Evolutionary conservation across 1,140 invertebrate species (phyloP).

Genomic region (Apolygus lucorum): DNA sequence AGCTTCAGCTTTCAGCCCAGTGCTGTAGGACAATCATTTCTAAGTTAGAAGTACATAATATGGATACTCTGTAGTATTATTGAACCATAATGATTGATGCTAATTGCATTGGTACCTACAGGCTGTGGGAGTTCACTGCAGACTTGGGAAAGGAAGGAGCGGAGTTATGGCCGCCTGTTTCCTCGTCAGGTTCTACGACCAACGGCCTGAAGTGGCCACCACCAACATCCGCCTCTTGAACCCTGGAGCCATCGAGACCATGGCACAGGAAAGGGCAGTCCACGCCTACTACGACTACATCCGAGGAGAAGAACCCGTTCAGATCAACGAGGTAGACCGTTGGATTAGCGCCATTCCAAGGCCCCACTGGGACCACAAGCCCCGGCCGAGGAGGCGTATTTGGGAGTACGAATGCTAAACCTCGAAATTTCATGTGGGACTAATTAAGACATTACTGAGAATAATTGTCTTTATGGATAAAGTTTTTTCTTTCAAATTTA

Average conservation of each 20-base stretch:
- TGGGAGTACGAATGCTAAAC: background rate
- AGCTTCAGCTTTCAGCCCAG: too few species aligned
- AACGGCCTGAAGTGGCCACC: slow-evolving; percentile 53
- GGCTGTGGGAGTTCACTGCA: slow-evolving; percentile 58
- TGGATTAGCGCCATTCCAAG: slow-evolving; percentile 19
- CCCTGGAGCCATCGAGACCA: slow-evolving; percentile 58
- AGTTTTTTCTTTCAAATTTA: background rate
- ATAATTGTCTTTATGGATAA: background rate
- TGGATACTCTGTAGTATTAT: too few species aligned
- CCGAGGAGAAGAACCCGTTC: slow-evolving; percentile 4
- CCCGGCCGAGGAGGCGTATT: slow-evolving; percentile 11
- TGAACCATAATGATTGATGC: too few species aligned
- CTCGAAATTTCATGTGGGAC: background rate
- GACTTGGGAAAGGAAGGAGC: slow-evolving; percentile 55
- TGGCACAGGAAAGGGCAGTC: slow-evolving; percentile 44
- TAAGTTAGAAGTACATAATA: too few species aligned
- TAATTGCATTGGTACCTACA: too few species aligned
- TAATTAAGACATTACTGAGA: background rate
- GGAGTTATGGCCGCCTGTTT: slow-evolving; percentile 63
- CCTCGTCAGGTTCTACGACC: slow-evolving; percentile 49
- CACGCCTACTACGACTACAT: slow-evolving; percentile 28
- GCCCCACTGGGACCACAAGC: slow-evolving; percentile 23
- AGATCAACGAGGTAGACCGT: slow-evolving; percentile 14
- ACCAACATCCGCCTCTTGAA: slow-evolving; percentile 48
- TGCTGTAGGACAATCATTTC: too few species aligned